phyloP scores from a whole-genome alignment of 92 coral and sea anemone genomes.

The Metridium senile region DNA sequence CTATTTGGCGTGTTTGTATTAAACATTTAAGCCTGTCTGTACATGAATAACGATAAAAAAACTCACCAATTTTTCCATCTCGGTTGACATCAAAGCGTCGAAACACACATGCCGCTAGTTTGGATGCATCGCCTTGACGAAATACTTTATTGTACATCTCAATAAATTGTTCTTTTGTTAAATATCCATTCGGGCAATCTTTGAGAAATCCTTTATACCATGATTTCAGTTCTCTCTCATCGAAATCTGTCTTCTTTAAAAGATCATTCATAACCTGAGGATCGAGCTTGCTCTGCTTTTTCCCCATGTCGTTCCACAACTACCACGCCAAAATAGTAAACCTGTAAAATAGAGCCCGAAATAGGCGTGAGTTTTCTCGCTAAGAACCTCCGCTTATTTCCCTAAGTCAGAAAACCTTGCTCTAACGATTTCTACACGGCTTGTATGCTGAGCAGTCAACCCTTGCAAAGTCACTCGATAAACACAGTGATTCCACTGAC shows the following conservation, averaged over 20 bases:
- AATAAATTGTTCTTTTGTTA: slow-evolving; percentile 90
- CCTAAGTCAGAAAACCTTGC: slow-evolving; percentile 6
- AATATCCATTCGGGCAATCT: slow-evolving; percentile 93
- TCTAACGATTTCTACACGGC: not conserved
- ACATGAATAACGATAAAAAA: slow-evolving; percentile 4
- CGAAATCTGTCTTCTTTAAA: slow-evolving; percentile 88
- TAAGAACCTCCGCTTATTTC: not conserved
- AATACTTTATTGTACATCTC: slow-evolving; percentile 97
- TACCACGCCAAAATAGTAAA: not conserved
- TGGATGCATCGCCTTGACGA: slow-evolving; percentile 92
- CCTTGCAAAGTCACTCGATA: slow-evolving; percentile 17
- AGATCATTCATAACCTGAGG: slow-evolving; percentile 90
- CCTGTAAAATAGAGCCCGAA: not conserved
- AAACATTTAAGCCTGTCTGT: not conserved
- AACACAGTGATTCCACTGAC: slow-evolving; percentile 15
- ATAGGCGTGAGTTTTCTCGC: not conserved
- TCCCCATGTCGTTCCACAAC: slow-evolving; percentile 71
- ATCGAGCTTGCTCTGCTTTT: slow-evolving; percentile 92
- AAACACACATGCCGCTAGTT: slow-evolving; percentile 92
- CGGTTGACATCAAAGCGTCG: slow-evolving; percentile 94
- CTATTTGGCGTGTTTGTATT: slow-evolving; percentile 5
- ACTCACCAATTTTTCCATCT: slow-evolving; percentile 95
- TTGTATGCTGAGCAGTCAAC: slow-evolving; percentile 19
- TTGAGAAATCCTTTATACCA: slow-evolving; percentile 97
- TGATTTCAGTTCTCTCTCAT: slow-evolving; percentile 88